A percentile compares a stretch with the other conserved stretches of the same genome.
These are phyloP conservation scores for Drosophila bifasciata DNA, from an alignment of 1,140 invertebrate species.

Conservation along the genomic window DNA sequence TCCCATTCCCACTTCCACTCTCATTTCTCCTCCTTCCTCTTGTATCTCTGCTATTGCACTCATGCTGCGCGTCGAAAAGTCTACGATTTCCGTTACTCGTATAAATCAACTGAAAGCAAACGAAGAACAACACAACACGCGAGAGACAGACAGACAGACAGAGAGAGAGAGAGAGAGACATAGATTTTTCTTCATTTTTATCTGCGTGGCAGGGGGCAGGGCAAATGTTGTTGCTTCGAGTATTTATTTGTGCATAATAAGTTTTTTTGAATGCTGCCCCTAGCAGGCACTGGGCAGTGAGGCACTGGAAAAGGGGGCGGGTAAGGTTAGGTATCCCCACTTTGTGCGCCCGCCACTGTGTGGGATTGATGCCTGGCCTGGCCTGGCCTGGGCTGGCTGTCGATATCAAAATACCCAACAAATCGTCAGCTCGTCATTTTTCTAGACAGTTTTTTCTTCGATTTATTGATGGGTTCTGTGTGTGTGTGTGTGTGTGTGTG, in stretches of 20 bases:
- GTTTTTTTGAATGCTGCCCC: constrained; percentile 59
- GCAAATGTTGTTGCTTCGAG: constrained; percentile 30
- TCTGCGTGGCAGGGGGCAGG: constrained; percentile 30
- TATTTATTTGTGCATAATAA: constrained; percentile 83
- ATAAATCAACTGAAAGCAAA: constrained; percentile 72
- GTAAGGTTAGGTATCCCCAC: not conserved
- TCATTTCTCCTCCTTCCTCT: constrained; percentile 5
- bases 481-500: constrained; percentile 12
- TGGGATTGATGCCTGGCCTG: constrained; percentile 36
- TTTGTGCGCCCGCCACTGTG: constrained; percentile 44
- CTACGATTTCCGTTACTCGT: constrained; percentile 79
- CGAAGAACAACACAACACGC: constrained; percentile 11
- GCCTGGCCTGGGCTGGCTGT: too few relatives aligned
- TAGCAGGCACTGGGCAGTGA: too few relatives aligned
- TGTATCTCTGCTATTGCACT: constrained; percentile 65
- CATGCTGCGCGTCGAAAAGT: constrained; percentile 82
- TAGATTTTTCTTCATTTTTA: constrained; percentile 77
- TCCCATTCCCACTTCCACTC: not conserved
- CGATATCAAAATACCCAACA: constrained; percentile 80
- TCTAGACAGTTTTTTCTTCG: constrained; percentile 69
- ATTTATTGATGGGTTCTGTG: constrained; percentile 65
- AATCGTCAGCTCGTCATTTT: constrained; percentile 82
- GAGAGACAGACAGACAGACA: too few relatives aligned
- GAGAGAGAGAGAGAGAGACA: constrained; percentile 47
- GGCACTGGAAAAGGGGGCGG: constrained; percentile 1